phyloP scores from a whole-genome alignment of 1,140 invertebrate genomes.

The Cheumatopsyche charites region DNA sequence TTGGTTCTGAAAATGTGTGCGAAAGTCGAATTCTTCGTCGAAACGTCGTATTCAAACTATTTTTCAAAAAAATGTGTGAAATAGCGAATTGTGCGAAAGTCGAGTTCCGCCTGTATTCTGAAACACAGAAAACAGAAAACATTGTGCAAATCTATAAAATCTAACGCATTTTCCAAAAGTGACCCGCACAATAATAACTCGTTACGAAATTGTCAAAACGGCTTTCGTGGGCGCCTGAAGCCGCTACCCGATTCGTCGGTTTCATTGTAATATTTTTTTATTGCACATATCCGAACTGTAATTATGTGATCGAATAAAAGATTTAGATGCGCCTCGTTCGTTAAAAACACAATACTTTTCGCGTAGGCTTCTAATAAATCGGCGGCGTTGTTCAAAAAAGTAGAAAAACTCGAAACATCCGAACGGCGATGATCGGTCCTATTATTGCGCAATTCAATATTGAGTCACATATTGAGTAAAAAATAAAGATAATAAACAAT shows the following conservation, averaged over 20 bases:
- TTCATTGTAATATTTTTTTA: conserved; percentile 1
- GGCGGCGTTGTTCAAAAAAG: too few species aligned
- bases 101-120: too few species aligned
- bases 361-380: conserved; percentile 22
- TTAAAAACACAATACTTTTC: not conserved
- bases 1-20: too few species aligned
- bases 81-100: too few species aligned
- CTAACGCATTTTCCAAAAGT: not conserved
- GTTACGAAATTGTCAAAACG: conserved; percentile 8
- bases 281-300: not conserved
- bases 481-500: not conserved
- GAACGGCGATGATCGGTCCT: not conserved
- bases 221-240: not conserved
- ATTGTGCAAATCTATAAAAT: not conserved
- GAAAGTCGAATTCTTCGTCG: too few species aligned
- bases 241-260: not conserved
- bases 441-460: conserved; percentile 12
- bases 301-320: conserved; percentile 22
- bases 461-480: not conserved
- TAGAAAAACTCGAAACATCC: not conserved
- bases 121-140: too few species aligned
- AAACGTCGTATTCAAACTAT: too few species aligned
- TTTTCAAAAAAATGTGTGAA: too few species aligned
- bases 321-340: not conserved
- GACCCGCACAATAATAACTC: not conserved